Evolutionary conservation across 2,797 vertebrate species (phyloP), one percentile per base, ranked within the genome.

Genomic region (Sebastes vulpes): DNA sequence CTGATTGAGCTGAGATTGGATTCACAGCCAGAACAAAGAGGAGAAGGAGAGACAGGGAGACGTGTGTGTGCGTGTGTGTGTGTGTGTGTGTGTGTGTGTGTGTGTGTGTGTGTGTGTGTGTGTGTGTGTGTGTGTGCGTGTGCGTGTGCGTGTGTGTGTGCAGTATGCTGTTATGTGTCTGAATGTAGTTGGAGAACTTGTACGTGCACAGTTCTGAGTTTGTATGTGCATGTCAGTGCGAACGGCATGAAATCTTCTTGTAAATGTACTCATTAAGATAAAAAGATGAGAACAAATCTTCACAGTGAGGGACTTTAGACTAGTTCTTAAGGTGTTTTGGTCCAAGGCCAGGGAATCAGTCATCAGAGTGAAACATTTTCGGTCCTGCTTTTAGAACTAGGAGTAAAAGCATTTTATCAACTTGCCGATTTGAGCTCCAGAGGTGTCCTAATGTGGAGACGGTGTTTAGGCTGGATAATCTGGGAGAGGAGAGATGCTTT

Each of bases 1-100:
- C 77, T 89, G 90, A 94, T 92, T 88, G 77, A 85, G 79, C 35
- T 69, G 73, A 89, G 88, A 93, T 91, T 90, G 79, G 80, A 88
- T 89, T 93, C 90, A 87, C 60, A 35, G 58, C 28, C 32, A 82
- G 66, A 89, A 92, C 91, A 91, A 91, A 87, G 79, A 81, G 21
- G 72, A 71, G 35, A 28, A 60, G 73, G 31, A 69, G 46, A 69
- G 63, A 69, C 20, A 28, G 46, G 61, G 58, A 58, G 68, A 52
- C 57, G 38, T 65, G 14, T 60, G 23, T 32, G 23, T 32, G 28
- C 1, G 28, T 29, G 28, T 29, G 28, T 7, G 28, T 29, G 28
- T 28, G 38, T 58, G 38, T 58, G 10, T 59, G 12, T 29, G 18
- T 58, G 21, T 66, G 18, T 65, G 48, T 65, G 35, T 64, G 23